Evolutionary conservation across 2,888 invertebrate genomes (phyloP).

Genomic region (Idaea dimidiata): DNA sequence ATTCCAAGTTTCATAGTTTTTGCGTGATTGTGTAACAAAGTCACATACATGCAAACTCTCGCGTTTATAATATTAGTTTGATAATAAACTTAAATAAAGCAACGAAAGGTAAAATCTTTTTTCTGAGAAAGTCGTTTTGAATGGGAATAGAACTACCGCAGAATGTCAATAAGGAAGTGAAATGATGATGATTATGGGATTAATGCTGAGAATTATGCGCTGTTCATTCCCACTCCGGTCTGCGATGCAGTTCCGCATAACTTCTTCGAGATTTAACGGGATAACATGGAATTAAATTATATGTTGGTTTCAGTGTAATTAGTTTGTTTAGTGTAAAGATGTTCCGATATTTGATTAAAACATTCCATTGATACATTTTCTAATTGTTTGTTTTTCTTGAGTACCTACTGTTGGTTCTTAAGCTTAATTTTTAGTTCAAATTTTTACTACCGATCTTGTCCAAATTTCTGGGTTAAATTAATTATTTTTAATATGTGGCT

Average conservation of each 20-base stretch:
- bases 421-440: not conserved
- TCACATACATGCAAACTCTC: too few relatives aligned
- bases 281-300: not conserved
- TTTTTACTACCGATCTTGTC: too few relatives aligned
- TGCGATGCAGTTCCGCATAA: conserved; percentile 12
- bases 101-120: not conserved
- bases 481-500: too few relatives aligned
- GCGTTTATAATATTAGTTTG: too few relatives aligned
- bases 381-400: not conserved
- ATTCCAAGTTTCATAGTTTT: too few relatives aligned
- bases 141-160: not conserved
- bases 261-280: not conserved
- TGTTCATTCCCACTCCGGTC: conserved; percentile 8
- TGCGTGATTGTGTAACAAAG: too few relatives aligned
- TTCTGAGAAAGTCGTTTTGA: conserved; percentile 8
- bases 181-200: conserved; percentile 5
- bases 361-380: not conserved
- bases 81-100: not conserved
- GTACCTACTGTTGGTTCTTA: not conserved
- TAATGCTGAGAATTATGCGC: conserved; percentile 7
- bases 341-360: not conserved
- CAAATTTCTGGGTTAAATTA: too few relatives aligned
- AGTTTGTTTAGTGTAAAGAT: not conserved
- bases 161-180: conserved; percentile 6
- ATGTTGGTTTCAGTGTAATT: not conserved